Base-by-base conservation (phyloP, 2,888 invertebrate species). In the Apotomis capreana region DNA sequence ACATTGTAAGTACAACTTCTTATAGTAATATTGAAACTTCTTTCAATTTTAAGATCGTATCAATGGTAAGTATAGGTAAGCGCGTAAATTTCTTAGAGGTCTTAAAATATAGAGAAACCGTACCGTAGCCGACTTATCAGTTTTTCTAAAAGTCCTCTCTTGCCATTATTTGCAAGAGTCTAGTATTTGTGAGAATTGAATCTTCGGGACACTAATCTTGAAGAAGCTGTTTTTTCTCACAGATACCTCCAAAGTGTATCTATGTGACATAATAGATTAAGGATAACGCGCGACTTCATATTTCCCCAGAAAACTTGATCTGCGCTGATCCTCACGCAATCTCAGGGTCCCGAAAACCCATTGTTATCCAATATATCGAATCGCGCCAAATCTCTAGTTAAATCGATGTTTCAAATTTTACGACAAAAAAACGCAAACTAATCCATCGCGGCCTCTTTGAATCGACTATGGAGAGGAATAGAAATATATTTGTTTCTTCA, bases 361-460 rank as follows among this genome's bases (percentile, higher is more conserved):
- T 92, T 92, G 92, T 92, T 89, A 83, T 78, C 72, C 75, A 81
- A 86, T 87, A 87, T 87, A 87, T 85, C 78, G 78, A 80, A 82
- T 85, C 87, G 86, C 88, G 86, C 87, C 79, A 90, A 91, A 90
- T 89, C 89, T 88, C 84, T 84, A 81, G 83, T 86, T 80, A 88
- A 88, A 90, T 89, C 90, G 87, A 86, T 87, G 87, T 88, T 91
- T 89, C 87, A 82, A 87, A 89, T 89, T 90, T 89, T 84, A 84
- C 84, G 79, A 83, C 88, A 89, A 89, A 90, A 26, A 89, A 86
- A 86, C 81, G 82, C 85, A 79, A 69, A 82, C 85, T 90, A 89
- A 91, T 89, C 91, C 72, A 58, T 46, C 90, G 92, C 93, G 93
- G 93, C 85, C 58, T 82, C 92, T 92, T 93, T 93, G 91, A 91